Evolutionary conservation across 2,113 vertebrate species (phyloP).

Genomic region (Corapipo altera): DNA sequence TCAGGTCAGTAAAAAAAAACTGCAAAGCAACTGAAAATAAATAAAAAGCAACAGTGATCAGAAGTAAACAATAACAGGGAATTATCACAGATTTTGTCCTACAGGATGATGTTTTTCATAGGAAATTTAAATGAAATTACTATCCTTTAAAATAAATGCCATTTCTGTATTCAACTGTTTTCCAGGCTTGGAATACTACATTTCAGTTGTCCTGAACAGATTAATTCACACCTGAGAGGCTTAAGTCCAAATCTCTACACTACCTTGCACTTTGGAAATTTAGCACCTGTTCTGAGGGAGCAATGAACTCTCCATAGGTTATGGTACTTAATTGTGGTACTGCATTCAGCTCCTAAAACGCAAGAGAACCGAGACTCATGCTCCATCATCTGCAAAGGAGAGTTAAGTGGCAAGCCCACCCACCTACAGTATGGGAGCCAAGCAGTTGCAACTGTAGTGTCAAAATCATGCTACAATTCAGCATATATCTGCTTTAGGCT

Average conservation of each 20-base stretch:
- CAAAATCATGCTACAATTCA: not conserved
- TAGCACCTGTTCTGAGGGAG: not conserved
- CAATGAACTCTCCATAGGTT: not conserved
- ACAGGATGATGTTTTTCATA: not conserved
- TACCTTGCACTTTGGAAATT: not conserved
- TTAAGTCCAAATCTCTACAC: not conserved
- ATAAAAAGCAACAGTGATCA: not conserved
- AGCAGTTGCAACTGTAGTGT: rapidly evolving
- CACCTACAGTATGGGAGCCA: not conserved
- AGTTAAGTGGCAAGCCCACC: not conserved
- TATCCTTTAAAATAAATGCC: not conserved
- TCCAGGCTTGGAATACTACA: not conserved
- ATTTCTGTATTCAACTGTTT: not conserved
- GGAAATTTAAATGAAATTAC: not conserved
- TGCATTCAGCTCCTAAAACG: not conserved
- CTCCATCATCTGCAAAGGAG: not conserved
- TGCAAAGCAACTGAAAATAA: not conserved
- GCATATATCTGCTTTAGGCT: not conserved
- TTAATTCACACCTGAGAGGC: not conserved
- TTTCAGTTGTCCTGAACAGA: not conserved
- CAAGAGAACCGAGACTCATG: not conserved
- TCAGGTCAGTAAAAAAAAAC: not conserved
- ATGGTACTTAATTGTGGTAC: not conserved
- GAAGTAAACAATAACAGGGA: not conserved
- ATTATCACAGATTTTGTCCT: not conserved